A percentile compares a stretch with the other conserved stretches of the same genome.
Evolutionary conservation across 2,113 vertebrate genomes (phyloP).

Genomic region (Nycticebus coucang): DNA sequence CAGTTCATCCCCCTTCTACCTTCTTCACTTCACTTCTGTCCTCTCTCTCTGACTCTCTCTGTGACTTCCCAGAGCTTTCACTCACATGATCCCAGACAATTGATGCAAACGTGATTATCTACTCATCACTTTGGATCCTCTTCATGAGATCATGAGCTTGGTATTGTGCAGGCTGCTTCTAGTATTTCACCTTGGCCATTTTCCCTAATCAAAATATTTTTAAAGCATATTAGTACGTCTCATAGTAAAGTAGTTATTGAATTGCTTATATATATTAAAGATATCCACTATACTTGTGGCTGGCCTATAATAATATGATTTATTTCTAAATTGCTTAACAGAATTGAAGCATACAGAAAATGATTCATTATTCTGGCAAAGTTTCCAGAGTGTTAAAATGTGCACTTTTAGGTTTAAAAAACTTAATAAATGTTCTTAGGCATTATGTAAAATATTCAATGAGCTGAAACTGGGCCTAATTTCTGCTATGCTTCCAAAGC

Average conservation of each 20-base stretch:
- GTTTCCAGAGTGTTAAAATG: neutral
- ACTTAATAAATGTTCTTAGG: neutral
- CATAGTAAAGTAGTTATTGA: neutral
- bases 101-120: too few relatives aligned
- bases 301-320: neutral
- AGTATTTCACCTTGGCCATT: too few relatives aligned
- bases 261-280: neutral
- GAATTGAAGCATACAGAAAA: neutral
- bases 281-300: neutral
- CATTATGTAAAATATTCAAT: neutral
- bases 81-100: too few relatives aligned
- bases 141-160: too few relatives aligned
- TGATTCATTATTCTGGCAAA: neutral
- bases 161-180: too few relatives aligned
- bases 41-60: too few relatives aligned
- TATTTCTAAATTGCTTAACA: neutral
- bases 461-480: neutral
- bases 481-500: neutral
- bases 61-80: too few relatives aligned
- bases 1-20: too few relatives aligned
- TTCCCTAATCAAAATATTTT: constrained; percentile 9
- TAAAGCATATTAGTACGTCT: neutral
- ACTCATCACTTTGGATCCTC: too few relatives aligned
- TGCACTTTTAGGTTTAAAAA: neutral
- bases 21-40: too few relatives aligned